Percentiles rank a stretch among this genome's conserved stretches.
These are phyloP conservation scores for Willisornis vidua DNA, from an alignment of 2,113 vertebrate genomes.

Conservation along the genomic window DNA sequence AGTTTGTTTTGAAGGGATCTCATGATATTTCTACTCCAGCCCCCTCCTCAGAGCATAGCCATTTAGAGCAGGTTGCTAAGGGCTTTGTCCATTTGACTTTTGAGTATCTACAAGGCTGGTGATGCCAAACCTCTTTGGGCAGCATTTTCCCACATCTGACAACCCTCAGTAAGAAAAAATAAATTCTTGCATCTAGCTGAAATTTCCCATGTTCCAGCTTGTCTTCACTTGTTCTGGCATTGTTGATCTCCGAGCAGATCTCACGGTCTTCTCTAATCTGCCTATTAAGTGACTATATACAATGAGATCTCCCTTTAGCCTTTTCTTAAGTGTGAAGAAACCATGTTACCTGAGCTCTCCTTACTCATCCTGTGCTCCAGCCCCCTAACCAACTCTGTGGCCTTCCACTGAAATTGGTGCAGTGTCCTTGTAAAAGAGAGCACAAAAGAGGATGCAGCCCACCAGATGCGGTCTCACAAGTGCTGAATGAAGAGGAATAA, in stretches of 20 bases:
- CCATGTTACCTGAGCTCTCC: neutral
- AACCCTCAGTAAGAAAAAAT: neutral
- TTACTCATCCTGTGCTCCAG: neutral
- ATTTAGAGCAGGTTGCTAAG: neutral
- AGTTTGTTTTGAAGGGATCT: neutral
- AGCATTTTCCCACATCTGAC: neutral
- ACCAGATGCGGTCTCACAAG: neutral
- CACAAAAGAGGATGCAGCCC: neutral
- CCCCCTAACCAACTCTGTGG: neutral
- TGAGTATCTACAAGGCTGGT: neutral
- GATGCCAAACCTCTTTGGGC: neutral
- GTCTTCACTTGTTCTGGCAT: neutral
- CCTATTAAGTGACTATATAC: neutral
- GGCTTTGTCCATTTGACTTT: neutral
- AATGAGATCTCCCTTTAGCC: neutral
- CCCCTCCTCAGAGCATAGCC: neutral
- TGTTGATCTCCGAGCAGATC: neutral
- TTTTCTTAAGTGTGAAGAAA: neutral
- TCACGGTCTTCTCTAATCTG: neutral
- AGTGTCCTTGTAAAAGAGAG: neutral
- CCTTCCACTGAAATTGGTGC: neutral
- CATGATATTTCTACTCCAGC: neutral
- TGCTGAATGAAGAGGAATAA: neutral
- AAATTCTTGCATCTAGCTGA: neutral
- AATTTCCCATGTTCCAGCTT: neutral